These are phyloP conservation scores for Diabrotica balteata DNA, from an alignment of 2,888 invertebrate species.

Conservation along the genomic window DNA sequence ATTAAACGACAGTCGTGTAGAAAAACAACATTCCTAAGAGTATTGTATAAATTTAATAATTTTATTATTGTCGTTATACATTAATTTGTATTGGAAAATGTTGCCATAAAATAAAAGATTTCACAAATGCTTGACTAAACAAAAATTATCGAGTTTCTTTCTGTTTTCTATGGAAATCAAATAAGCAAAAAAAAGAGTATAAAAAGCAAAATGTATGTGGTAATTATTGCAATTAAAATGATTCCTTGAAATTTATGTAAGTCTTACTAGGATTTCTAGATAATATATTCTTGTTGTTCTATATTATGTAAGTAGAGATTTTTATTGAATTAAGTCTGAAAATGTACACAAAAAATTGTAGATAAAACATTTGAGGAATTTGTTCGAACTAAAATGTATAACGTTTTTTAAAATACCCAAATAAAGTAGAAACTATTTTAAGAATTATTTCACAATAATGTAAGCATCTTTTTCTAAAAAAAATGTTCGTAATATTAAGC, in stretches of 20 bases:
- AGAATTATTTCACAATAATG: too few relatives aligned
- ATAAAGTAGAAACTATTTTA: too few relatives aligned
- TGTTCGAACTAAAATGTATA: too few relatives aligned
- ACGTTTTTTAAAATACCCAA: too few relatives aligned
- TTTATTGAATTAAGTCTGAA: too few relatives aligned
- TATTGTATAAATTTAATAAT: conserved; percentile 6
- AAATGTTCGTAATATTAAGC: too few relatives aligned
- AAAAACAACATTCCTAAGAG: conserved; percentile 20
- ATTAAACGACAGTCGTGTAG: not conserved
- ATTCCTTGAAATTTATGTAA: not conserved
- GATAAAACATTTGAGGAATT: too few relatives aligned
- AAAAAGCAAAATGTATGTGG: conserved; percentile 3
- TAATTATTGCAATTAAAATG: not conserved
- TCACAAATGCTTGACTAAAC: conserved; percentile 25
- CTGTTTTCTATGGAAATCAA: not conserved
- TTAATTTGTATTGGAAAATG: conserved; percentile 8
- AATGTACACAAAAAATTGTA: too few relatives aligned
- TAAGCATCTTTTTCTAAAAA: too few relatives aligned
- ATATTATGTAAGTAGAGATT: too few relatives aligned
- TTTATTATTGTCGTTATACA: conserved; percentile 1
- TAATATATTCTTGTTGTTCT: too few relatives aligned
- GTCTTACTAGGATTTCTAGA: not conserved
- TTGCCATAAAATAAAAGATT: conserved; percentile 19
- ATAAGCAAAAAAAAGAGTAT: conserved; percentile 7
- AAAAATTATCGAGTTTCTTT: conserved; percentile 15